These are phyloP conservation scores for Zophobas atratus DNA, from an alignment of 1,140 invertebrate species.

Conservation along the genomic window DNA sequence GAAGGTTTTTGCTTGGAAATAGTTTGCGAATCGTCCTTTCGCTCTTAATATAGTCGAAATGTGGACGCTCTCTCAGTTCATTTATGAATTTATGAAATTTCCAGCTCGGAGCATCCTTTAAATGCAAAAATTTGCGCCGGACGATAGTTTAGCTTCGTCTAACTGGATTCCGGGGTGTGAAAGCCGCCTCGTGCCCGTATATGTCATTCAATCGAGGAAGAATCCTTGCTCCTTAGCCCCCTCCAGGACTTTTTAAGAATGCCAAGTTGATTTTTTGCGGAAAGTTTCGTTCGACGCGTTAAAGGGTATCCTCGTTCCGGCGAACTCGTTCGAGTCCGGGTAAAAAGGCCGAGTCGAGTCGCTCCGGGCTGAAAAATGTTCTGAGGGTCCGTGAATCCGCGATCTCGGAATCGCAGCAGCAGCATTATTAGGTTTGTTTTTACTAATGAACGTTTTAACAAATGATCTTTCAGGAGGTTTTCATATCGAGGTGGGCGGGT, in stretches of 20 bases:
- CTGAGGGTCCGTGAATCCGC: conserved; percentile 27
- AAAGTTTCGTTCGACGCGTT: conserved; percentile 37
- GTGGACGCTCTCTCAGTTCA: too few species aligned
- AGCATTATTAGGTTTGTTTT: conserved; percentile 53
- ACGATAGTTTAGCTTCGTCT: too few species aligned
- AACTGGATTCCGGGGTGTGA: too few species aligned
- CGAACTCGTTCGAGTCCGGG: background rate
- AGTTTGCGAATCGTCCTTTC: too few species aligned
- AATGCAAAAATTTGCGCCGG: too few species aligned
- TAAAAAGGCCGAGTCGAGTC: conserved; percentile 16
- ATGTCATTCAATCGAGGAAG: background rate
- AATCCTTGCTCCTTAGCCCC: background rate
- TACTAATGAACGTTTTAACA: conserved; percentile 54
- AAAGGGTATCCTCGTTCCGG: conserved; percentile 4
- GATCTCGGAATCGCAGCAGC: conserved; percentile 37
- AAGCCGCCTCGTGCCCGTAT: too few species aligned
- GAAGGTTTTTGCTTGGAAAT: too few species aligned
- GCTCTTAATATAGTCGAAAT: too few species aligned
- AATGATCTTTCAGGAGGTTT: conserved; percentile 54
- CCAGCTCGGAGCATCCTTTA: too few species aligned
- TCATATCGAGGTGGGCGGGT: conserved; percentile 45
- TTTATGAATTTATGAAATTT: too few species aligned
- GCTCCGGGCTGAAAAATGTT: conserved; percentile 38
- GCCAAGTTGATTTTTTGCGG: conserved; percentile 30
- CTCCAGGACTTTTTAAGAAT: conserved; percentile 4